Conservation (phyloP, 2,113 vertebrate species). For the Caracal caracal region DNA sequence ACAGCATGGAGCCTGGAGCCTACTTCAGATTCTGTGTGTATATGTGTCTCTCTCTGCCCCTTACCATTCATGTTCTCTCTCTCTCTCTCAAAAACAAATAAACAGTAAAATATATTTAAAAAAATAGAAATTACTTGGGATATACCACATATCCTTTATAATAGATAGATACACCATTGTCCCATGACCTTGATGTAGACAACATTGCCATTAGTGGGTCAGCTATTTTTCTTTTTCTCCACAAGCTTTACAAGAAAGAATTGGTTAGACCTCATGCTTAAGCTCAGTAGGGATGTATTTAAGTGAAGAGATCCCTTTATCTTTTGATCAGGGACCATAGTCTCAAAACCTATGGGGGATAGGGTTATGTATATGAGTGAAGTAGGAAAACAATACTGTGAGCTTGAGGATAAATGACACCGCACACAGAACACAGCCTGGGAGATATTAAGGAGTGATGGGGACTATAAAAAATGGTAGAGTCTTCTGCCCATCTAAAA, state of each 20-base stretch:
- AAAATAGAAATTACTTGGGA: background rate
- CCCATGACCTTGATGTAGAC: background rate
- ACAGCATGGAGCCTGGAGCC: too few relatives aligned
- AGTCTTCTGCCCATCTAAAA: background rate
- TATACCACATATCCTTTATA: background rate
- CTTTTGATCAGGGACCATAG: background rate
- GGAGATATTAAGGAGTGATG: background rate
- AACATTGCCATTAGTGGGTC: background rate
- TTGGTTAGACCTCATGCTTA: background rate
- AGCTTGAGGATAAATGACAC: background rate
- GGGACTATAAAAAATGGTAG: background rate
- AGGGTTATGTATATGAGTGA: background rate
- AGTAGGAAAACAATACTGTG: background rate
- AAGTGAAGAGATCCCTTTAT: background rate
- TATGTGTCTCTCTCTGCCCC: too few relatives aligned
- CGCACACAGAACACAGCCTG: background rate
- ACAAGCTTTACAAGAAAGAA: conserved; percentile 39
- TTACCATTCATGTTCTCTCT: too few relatives aligned
- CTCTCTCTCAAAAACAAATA: too few relatives aligned
- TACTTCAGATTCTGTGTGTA: too few relatives aligned
- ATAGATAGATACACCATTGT: background rate
- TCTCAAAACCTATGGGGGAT: background rate
- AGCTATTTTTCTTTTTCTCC: background rate
- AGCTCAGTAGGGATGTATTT: background rate
- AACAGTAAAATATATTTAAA: too few relatives aligned